Evolutionary conservation across 1,140 invertebrate species (phyloP).

Genomic region (Sarcophaga peregrina): DNA sequence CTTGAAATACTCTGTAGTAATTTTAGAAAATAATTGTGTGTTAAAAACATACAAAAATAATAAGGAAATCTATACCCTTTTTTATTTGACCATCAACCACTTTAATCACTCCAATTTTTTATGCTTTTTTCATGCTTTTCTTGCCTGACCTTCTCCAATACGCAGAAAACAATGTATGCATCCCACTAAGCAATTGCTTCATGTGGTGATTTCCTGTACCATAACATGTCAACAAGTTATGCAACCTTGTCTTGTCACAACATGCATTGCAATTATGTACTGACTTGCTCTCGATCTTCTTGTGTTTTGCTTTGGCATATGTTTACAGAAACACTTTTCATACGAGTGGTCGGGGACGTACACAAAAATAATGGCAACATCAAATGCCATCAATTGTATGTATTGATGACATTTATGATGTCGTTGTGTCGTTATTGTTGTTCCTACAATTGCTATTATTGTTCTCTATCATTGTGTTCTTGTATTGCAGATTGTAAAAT

Average conservation of each 20-base stretch:
- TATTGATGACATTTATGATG: not conserved
- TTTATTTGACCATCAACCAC: too few species aligned
- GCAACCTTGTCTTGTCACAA: conserved; percentile 9
- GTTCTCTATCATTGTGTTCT: not conserved
- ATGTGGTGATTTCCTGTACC: not conserved
- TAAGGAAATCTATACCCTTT: too few species aligned
- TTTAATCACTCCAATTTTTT: too few species aligned
- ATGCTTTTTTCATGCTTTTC: too few species aligned
- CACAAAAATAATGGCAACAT: not conserved
- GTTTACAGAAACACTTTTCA: not conserved
- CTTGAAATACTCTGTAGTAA: too few species aligned
- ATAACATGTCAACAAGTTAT: conserved; percentile 15
- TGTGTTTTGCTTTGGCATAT: not conserved
- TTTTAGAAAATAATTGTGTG: too few species aligned
- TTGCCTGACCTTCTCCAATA: too few species aligned
- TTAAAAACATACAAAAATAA: too few species aligned
- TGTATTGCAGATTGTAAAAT: conserved; percentile 9
- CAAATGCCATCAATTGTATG: not conserved
- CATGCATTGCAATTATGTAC: not conserved
- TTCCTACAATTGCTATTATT: not conserved
- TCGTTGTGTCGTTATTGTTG: not conserved
- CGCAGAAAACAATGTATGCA: too few species aligned
- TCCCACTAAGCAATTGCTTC: too few species aligned
- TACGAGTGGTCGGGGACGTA: not conserved
- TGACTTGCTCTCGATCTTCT: not conserved